These are phyloP conservation scores for Ara ararauna DNA, from an alignment of 2,797 vertebrate species.

Conservation along the genomic window DNA sequence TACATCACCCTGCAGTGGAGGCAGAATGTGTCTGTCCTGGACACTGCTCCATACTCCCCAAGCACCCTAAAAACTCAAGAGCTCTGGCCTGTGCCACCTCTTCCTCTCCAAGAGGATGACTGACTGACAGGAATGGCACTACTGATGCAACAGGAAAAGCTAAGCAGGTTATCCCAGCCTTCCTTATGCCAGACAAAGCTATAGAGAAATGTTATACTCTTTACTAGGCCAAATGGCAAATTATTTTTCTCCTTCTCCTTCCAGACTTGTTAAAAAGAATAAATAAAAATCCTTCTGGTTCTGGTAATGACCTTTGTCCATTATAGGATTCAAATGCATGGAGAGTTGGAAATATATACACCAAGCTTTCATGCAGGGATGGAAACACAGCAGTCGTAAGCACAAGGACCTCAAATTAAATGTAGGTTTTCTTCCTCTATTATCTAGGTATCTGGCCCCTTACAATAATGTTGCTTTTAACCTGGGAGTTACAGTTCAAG, in stretches of 20 bases:
- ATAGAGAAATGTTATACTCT: neutral
- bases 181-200: neutral
- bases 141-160: neutral
- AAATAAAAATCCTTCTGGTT: neutral
- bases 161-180: neutral
- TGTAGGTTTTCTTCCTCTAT: neutral
- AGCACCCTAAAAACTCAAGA: neutral
- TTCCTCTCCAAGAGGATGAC: neutral
- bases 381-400: neutral
- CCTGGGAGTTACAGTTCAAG: neutral
- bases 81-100: neutral
- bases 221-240: neutral
- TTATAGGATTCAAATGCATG: neutral
- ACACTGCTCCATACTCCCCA: neutral
- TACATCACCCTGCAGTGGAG: neutral
- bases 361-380: neutral
- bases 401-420: neutral
- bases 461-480: neutral
- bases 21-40: rapidly evolving
- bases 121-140: neutral
- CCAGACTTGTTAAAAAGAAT: neutral
- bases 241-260: neutral
- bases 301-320: neutral
- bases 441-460: neutral
- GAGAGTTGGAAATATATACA: neutral